Conservation (phyloP, 2,797 vertebrate species). For the Mallotus villosus region DNA sequence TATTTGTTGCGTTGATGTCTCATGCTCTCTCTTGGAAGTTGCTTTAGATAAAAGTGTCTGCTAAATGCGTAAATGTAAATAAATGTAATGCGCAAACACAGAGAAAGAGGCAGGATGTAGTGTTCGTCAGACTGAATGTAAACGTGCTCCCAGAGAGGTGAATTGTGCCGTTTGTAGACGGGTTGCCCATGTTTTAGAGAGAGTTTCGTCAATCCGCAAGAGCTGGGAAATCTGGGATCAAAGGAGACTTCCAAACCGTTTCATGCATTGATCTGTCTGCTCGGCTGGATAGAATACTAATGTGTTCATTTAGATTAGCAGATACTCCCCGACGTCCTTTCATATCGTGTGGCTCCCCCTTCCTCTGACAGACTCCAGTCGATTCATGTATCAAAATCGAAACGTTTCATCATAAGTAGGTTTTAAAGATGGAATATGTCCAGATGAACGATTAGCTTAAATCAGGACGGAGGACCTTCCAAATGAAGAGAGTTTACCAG, state of each 20-base stretch:
- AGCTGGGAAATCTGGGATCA: conserved; percentile 21
- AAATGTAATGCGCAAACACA: neutral
- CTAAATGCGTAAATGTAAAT: no score
- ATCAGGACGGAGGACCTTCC: no score
- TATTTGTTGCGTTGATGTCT: neutral
- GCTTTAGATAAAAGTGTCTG: no score
- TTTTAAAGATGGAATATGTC: neutral
- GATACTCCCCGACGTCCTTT: conserved; percentile 4
- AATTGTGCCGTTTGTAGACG: neutral
- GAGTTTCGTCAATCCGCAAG: conserved; percentile 15
- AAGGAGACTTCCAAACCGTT: conserved; percentile 15
- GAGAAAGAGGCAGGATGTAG: neutral
- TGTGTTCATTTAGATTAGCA: conserved; percentile 17
- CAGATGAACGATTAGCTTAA: neutral
- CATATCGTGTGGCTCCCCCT: neutral
- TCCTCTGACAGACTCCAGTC: neutral
- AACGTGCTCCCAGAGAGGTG: neutral
- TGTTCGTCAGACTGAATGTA: neutral
- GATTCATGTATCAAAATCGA: conserved; percentile 9
- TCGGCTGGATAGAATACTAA: conserved; percentile 11
- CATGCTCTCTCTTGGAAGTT: no score
- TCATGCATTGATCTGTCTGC: conserved; percentile 18
- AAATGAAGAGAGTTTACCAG: no score
- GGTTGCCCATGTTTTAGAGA: conserved; percentile 10
- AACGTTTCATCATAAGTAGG: conserved; percentile 6